Evolutionary conservation across 2,797 vertebrate genomes (phyloP).

Genomic region (Bryconaethiops microstoma): DNA sequence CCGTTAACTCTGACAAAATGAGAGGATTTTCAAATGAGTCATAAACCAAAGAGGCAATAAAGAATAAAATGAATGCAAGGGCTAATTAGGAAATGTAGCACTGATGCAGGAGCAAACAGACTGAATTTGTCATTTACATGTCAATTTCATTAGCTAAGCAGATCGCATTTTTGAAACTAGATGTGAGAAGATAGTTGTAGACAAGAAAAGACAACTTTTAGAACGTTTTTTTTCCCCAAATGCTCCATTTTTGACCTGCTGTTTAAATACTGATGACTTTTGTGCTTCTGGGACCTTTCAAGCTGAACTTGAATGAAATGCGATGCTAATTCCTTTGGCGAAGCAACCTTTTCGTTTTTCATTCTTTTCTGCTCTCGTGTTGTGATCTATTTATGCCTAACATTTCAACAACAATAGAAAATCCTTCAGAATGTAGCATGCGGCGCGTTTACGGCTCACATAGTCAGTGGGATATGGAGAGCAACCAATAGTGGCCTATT

Average conservation of each 20-base stretch:
- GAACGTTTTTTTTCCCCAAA: background rate
- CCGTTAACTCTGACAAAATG: conserved; percentile 35
- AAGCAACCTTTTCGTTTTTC: background rate
- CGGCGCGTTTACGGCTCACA: background rate
- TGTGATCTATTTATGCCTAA: background rate
- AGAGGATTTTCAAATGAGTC: conserved; percentile 34
- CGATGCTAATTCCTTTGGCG: background rate
- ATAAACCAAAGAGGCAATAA: conserved; percentile 11
- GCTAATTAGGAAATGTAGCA: conserved; percentile 40
- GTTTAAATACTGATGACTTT: background rate
- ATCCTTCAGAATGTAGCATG: background rate
- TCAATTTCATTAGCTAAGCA: conserved; percentile 27
- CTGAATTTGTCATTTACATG: conserved; percentile 15
- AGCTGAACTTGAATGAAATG: background rate
- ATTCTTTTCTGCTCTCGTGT: background rate
- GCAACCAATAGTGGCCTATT: background rate
- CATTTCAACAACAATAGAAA: conserved; percentile 17
- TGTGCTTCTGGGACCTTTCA: background rate
- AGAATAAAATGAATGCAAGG: conserved; percentile 17
- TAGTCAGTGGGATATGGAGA: background rate
- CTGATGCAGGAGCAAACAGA: conserved; percentile 20
- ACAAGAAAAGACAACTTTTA: background rate
- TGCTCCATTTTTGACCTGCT: too few relatives aligned
- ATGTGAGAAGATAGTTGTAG: background rate
- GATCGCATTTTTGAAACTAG: background rate